Evolutionary conservation across 2,888 invertebrate genomes (phyloP), one percentile per base, ranked within the genome.

Genomic region (Diarsia rubi): DNA sequence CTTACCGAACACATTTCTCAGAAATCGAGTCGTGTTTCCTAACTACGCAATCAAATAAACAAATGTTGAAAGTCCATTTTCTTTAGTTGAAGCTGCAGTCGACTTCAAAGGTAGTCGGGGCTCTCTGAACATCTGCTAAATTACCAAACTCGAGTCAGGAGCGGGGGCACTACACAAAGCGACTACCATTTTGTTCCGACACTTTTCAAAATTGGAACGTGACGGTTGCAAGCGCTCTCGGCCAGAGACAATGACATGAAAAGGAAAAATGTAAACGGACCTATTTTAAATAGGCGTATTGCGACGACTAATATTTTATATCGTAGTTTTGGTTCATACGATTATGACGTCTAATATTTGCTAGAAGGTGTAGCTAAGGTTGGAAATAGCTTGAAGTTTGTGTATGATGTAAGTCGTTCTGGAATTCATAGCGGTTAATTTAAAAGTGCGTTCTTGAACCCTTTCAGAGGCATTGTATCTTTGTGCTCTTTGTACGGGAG

Each of bases 361-460:
- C 78, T 81, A 73, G 81, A 62, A 21, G 31, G 27, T 52, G 70
- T 71, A 27, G 24, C 37, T 90, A 94, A 83, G 85, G 93, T 87
- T 83, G 87, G 90, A 75, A 93, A 86, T 95, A n/a, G 92, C 78
- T 70, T 92, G 93, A 19, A 60, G 59, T 71, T 79, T 70, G 59
- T 59, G 24, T 52, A 85, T 73, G 88, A 85, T 88, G 92, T 95
- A 87, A 68, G 92, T 83, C 93, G 84, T 94, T 95, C 81, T 88
- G 77, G 86, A 88, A 89, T 87, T 91, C 84, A 81, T 80, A 86
- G 90, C 88, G 93, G 95, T 96, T 96, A 96, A 96, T 96, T 96
- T 96, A 96, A 96, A 96, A 96, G 96, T 96, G 95, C 96, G 96
- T 96, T 96, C 96, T 96, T 96, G 96, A 96, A 96, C 96, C 96